Conservation (phyloP, 2,888 invertebrate species). For the Rotaria macrura region DNA sequence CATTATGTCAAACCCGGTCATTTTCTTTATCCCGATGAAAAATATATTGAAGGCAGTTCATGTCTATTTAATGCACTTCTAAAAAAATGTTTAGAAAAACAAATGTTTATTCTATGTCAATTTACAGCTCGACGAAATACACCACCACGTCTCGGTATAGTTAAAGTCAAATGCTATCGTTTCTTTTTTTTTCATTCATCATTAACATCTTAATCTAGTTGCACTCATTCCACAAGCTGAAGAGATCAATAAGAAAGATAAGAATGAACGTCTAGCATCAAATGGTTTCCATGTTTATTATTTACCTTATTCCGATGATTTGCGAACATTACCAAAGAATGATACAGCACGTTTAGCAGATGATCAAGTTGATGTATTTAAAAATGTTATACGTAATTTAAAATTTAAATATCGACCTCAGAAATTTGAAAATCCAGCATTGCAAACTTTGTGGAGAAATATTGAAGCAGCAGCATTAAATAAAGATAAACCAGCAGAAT, state of each 20-base stretch:
- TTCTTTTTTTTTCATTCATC: too few relatives aligned
- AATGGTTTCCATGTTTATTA: constrained; percentile 64
- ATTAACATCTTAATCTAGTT: too few relatives aligned
- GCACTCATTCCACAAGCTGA: constrained; percentile 39
- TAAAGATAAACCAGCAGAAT: constrained; percentile 54
- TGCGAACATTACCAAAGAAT: constrained; percentile 38
- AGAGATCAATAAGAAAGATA: constrained; percentile 49
- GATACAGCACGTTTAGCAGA: constrained; percentile 39
- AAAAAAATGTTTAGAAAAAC: constrained; percentile 56
- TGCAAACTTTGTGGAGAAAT: constrained; percentile 59
- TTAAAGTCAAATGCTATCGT: too few relatives aligned
- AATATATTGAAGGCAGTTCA: constrained; percentile 55
- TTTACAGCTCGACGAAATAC: constrained; percentile 58
- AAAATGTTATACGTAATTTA: constrained; percentile 57
- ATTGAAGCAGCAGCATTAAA: constrained; percentile 62
- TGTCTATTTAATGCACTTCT: constrained; percentile 61
- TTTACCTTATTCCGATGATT: constrained; percentile 61
- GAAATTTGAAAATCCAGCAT: constrained; percentile 60
- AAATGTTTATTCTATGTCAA: constrained; percentile 55
- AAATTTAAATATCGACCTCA: constrained; percentile 57
- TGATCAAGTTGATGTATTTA: constrained; percentile 56
- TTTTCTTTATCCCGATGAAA: constrained; percentile 65
- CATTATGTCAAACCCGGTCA: constrained; percentile 56
- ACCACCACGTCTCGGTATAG: constrained; percentile 53
- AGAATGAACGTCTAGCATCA: constrained; percentile 39